Base-by-base conservation (phyloP, 2,888 invertebrate species). In the Nycteola revayana region DNA sequence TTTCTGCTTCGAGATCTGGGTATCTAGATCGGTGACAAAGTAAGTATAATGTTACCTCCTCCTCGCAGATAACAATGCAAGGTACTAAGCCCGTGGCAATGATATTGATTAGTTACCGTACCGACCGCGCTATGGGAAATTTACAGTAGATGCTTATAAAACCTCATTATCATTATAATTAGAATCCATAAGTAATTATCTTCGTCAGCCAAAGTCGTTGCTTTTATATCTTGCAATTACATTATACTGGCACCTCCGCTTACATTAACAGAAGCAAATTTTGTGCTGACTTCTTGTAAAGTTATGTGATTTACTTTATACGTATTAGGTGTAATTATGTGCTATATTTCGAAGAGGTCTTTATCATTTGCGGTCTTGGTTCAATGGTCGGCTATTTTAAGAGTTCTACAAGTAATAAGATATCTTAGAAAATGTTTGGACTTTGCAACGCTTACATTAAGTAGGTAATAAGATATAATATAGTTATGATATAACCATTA, bases 11-110 rank as follows among this genome's bases (percentile, higher is more conserved):
- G 54, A 62, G 68, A 81, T 76, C 72, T 76, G 64, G 75, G 74
- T 82, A 82, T 80, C 71, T 76, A 74, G 83, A 79, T 74, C 79
- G 65, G 49, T 65, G 68, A 36, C 70, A 56, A 46, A 53, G 67
- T 54, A 45, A 49, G 55, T 64, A 75, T 75, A 71, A 74, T 71
- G 60, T 66, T 72, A 62, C 60, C 49, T 52, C 47, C 47, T 60
- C n/a, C n/a, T n/a, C n/a, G 46, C 47, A 49, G 59, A 62, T 28
- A 44, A 71, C 66, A 78, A 78, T 74, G 67, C 63, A 61, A 53
- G 49, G 52, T 53, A 38, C 32, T 33, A 38, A n/a, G 55, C 61
- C 60, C 59, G 65, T 58, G 69, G 58, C 64, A 72, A 70, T 76
- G 71, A 64, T 67, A 66, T 54, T 66, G 60, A 74, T 77, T 69